Conservation (phyloP, 2,888 invertebrate species). For the Meloe dianella region DNA sequence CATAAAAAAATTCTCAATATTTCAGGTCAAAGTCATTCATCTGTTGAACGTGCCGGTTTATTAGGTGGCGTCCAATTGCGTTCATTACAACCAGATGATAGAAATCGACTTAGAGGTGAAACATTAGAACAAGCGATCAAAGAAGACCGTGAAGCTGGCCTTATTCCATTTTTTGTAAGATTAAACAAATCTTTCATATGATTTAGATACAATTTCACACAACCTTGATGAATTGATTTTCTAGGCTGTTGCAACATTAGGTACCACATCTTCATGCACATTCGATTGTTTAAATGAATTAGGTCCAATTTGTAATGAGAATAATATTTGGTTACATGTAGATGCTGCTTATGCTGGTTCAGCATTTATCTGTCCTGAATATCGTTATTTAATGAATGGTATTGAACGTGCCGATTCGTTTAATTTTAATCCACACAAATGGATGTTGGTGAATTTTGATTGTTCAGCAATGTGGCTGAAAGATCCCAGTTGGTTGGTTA, state of each 20-base stretch:
- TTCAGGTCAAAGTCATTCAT: conserved; percentile 88
- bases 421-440: conserved; percentile 99
- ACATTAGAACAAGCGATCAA: conserved; percentile 78
- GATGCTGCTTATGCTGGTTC: conserved; percentile 98
- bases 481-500: conserved; percentile 86
- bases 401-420: conserved; percentile 92
- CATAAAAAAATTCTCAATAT: conserved; percentile 22
- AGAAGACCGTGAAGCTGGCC: conserved; percentile 84
- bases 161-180: conserved; percentile 96
- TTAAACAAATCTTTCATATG: conserved; percentile 33
- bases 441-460: conserved; percentile 99
- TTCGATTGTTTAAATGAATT: conserved; percentile 91
- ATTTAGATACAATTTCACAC: conserved; percentile 21
- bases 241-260: conserved; percentile 85
- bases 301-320: conserved; percentile 82
- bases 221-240: conserved; percentile 36
- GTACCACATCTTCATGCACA: conserved; percentile 95
- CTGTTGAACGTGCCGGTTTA: conserved; percentile 91
- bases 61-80: conserved; percentile 85
- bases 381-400: conserved; percentile 86
- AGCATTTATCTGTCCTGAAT: conserved; percentile 97
- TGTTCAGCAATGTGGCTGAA: conserved; percentile 98
- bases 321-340: conserved; percentile 87
- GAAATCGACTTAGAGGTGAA: conserved; percentile 76
- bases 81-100: conserved; percentile 73